phyloP scores from a whole-genome alignment of 1,140 invertebrate genomes.

The Bombus difficillimus region DNA sequence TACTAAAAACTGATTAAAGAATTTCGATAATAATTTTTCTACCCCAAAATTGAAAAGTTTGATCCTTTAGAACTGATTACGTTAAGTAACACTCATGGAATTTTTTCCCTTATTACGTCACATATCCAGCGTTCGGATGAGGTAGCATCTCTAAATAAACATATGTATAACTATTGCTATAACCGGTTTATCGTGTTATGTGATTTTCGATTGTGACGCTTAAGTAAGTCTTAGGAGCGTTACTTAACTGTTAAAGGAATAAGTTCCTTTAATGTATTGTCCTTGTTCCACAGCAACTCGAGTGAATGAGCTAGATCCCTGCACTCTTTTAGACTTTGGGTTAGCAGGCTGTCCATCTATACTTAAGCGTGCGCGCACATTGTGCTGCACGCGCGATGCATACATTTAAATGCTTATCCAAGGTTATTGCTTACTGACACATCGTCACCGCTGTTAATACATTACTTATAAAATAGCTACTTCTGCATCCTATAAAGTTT shows the following conservation, averaged over 20 bases:
- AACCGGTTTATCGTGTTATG: conserved; percentile 58
- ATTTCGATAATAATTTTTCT: background rate
- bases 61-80: background rate
- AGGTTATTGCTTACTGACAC: conserved; percentile 68
- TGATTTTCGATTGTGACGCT: conserved; percentile 64
- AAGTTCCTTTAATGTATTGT: conserved; percentile 68
- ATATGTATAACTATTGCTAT: conserved; percentile 33
- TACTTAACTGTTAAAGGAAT: conserved; percentile 63
- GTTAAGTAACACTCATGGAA: conserved; percentile 51
- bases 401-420: conserved; percentile 71
- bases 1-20: background rate
- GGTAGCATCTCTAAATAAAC: conserved; percentile 33
- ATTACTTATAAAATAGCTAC: conserved; percentile 57
- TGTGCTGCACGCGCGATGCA: conserved; percentile 59
- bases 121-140: conserved; percentile 22
- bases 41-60: background rate
- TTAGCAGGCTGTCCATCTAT: conserved; percentile 62
- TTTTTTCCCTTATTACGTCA: conserved; percentile 58
- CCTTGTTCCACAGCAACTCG: conserved; percentile 68
- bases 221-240: conserved; percentile 36
- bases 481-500: conserved; percentile 57
- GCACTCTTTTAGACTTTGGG: conserved; percentile 71
- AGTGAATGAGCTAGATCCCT: conserved; percentile 68
- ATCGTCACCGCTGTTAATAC: conserved; percentile 55
- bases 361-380: conserved; percentile 59